Conservation (phyloP, 2,797 vertebrate genomes). For the Steatocranus sp. region DNA sequence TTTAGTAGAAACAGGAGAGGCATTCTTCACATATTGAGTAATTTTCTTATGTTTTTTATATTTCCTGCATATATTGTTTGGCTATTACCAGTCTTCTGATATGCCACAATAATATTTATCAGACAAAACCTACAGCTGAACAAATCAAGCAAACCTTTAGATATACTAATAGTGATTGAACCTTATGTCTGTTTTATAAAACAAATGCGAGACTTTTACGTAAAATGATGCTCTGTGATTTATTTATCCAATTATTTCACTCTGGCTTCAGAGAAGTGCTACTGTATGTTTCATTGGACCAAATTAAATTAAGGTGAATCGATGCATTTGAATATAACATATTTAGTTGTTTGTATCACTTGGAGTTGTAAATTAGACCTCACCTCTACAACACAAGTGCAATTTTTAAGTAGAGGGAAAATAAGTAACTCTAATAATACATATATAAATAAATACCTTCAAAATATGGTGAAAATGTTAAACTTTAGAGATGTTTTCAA, state of each 20-base stretch:
- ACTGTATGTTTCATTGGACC: not conserved
- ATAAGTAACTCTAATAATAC: not conserved
- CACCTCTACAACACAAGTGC: not conserved
- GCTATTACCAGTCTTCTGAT: not conserved
- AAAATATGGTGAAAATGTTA: not conserved
- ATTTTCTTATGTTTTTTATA: not conserved
- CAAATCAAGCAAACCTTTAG: not conserved
- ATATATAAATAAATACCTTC: not conserved
- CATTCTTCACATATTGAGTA: not conserved
- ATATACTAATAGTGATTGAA: not conserved
- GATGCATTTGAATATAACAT: not conserved
- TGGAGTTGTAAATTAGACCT: fast-evolving
- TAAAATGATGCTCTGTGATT: not conserved
- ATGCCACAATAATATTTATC: not conserved
- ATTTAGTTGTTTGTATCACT: not conserved
- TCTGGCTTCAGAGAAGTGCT: not conserved
- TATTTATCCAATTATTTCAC: not conserved
- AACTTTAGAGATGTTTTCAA: not conserved
- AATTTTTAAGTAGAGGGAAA: not conserved
- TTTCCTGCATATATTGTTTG: not conserved
- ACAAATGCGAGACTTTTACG: not conserved
- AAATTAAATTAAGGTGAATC: not conserved
- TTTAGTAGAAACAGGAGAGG: not conserved
- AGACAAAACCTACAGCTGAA: not conserved
- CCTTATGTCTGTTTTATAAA: fast-evolving